Percentiles rank a stretch among this genome's conserved stretches.
Conservation (phyloP, 2,888 invertebrate genomes). For the Leptopilina syphax region DNA sequence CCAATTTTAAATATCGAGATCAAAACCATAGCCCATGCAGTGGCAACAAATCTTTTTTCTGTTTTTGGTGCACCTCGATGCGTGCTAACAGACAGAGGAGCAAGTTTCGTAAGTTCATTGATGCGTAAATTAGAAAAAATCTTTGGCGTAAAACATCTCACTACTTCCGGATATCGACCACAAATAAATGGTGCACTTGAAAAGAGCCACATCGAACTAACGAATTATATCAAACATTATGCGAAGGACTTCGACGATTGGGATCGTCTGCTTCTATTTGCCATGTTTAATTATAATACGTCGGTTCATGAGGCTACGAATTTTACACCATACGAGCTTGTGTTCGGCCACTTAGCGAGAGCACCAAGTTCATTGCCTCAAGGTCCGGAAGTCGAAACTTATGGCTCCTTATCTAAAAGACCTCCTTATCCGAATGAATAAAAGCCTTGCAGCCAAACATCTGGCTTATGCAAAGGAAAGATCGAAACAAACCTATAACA, state of each 20-base stretch:
- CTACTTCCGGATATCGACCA: background rate
- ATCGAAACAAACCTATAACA: background rate
- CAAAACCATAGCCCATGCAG: no score
- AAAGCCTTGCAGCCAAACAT: background rate
- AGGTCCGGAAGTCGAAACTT: background rate
- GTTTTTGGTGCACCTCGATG: no score
- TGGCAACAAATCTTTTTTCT: no score
- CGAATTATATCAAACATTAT: no score
- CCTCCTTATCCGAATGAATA: background rate
- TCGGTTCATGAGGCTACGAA: conserved; percentile 1
- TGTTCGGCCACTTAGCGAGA: background rate
- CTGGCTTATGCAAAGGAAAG: background rate
- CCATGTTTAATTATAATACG: background rate
- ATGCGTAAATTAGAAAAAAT: background rate
- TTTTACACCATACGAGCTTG: background rate
- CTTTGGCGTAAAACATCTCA: background rate
- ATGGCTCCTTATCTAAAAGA: background rate
- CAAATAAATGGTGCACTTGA: background rate
- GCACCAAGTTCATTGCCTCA: background rate
- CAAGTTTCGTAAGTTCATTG: background rate
- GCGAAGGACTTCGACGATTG: conserved; percentile 6
- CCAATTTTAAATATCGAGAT: no score
- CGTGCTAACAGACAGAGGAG: background rate
- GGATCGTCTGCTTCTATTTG: conserved; percentile 5
- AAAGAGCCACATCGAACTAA: background rate